Percentiles rank a stretch among this genome's conserved stretches.
phyloP scores from a whole-genome alignment of 2,113 vertebrate species.

The Piliocolobus tephrosceles region DNA sequence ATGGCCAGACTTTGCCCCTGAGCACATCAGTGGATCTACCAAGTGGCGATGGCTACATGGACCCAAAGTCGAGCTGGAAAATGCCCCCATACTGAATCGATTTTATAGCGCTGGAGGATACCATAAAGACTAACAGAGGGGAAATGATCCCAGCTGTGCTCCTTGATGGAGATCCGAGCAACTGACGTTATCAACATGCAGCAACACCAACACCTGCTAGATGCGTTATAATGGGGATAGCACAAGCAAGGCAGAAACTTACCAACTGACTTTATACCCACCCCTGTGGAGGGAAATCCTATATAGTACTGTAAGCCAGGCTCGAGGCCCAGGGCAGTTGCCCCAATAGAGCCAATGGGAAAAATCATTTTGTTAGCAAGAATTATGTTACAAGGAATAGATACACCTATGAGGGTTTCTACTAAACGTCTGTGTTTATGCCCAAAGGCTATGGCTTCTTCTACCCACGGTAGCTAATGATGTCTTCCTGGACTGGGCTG shows the following conservation, averaged over 20 bases:
- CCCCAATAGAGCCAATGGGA: neutral
- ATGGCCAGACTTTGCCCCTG: neutral
- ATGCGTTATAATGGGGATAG: neutral
- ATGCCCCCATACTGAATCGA: neutral
- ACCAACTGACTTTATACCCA: neutral
- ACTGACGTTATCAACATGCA: neutral
- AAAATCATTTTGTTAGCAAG: neutral
- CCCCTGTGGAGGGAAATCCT: neutral
- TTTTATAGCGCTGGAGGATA: neutral
- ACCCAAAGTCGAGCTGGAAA: neutral
- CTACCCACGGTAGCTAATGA: neutral
- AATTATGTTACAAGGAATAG: neutral
- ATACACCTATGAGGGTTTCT: neutral
- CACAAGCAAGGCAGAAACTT: neutral
- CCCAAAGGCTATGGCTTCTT: neutral
- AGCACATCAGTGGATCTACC: neutral
- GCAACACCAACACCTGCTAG: neutral
- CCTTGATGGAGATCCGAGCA: neutral
- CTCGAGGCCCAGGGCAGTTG: neutral
- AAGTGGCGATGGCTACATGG: neutral
- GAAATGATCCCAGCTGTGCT: neutral
- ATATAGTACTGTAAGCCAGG: neutral
- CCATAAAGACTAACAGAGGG: neutral
- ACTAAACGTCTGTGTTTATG: neutral
- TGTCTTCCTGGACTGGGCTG: neutral